Base-by-base conservation (phyloP, 2,797 vertebrate genomes). In the Catharus ustulatus region DNA sequence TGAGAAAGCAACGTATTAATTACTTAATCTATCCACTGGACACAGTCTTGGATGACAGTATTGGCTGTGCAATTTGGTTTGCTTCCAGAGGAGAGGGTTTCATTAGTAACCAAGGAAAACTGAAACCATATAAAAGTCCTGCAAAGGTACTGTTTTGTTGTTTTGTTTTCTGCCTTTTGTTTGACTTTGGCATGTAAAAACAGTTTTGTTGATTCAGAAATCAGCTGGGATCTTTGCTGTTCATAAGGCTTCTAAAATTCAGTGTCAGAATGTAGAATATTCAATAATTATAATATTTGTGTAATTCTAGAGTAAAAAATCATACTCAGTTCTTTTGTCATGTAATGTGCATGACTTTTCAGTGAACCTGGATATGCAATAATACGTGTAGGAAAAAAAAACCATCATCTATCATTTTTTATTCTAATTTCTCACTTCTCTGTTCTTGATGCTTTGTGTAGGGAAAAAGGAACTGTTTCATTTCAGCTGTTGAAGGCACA, bases 1-100 rank as follows among this genome's bases (percentile, higher is more conserved):
- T 97, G 96, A 98, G 99, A 11, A 97, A 89, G 58, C 90, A 97
- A 29, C 85, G 8, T 40, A 98, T 99, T 75, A 68, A 97, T 79
- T 98, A 99, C n/a, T 81, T 99, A 87, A 97, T 99, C 84, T 97
- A 98, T 84, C 99, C 99, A 0, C 94, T 98, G 96, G 97, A 98
- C 36, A 99, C 99, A 0, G 99, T 99, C 89, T 97, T 99, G 24
- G 99, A 99, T 75, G 99, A 99, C 93, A 99, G 99, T 94, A 99
- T 99, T 45, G 99, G 99, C 36, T 99, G 99, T 91, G 99, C 99
- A 2, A 97, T 99, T 93, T 99, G 99, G 99, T 99, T 99, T 94
- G 99, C 99, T 36, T 98, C 99, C 13, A 98, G 98, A 96, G 99
- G 99, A 74, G 75, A 48, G 4, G 99, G 99, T 14, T 76, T 97